phyloP scores from a whole-genome alignment of 2,797 vertebrate species.

The Ceyx erithaca region DNA sequence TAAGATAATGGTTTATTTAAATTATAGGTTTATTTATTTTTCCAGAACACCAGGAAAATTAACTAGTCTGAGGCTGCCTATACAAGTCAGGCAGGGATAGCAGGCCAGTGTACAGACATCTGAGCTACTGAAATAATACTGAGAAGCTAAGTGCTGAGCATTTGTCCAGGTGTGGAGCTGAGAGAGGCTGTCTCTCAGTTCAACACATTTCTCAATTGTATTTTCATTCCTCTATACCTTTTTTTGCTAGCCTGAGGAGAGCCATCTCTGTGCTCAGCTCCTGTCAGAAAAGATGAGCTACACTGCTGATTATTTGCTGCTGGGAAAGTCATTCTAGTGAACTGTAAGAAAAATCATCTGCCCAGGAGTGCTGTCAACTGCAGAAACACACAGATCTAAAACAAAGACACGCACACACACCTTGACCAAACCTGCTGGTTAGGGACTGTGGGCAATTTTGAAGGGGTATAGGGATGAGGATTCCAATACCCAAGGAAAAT shows the following conservation, averaged over 20 bases:
- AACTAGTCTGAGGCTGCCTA: background rate
- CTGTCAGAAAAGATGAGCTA: conserved; percentile 71
- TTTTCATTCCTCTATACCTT: conserved; percentile 30
- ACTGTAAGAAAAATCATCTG: conserved; percentile 55
- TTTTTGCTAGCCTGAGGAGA: conserved; percentile 52
- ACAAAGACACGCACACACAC: background rate
- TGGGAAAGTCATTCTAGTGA: conserved; percentile 70
- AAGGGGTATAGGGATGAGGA: accelerated
- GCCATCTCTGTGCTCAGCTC: conserved; percentile 49
- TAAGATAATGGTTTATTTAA: background rate
- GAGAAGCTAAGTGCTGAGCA: background rate
- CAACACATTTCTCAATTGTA: background rate
- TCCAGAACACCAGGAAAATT: background rate
- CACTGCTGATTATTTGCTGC: conserved; percentile 64
- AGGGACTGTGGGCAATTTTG: background rate
- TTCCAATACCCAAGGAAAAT: background rate
- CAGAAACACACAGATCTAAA: conserved; percentile 20
- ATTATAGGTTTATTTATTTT: background rate
- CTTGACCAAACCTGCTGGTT: background rate
- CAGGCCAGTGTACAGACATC: background rate
- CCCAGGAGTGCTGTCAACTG: conserved; percentile 8
- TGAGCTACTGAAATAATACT: background rate
- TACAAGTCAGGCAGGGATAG: background rate
- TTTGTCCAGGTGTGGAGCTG: background rate
- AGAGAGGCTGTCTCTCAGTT: background rate